Conservation (phyloP, 2,113 vertebrate species). For the Rhinoderma darwinii region DNA sequence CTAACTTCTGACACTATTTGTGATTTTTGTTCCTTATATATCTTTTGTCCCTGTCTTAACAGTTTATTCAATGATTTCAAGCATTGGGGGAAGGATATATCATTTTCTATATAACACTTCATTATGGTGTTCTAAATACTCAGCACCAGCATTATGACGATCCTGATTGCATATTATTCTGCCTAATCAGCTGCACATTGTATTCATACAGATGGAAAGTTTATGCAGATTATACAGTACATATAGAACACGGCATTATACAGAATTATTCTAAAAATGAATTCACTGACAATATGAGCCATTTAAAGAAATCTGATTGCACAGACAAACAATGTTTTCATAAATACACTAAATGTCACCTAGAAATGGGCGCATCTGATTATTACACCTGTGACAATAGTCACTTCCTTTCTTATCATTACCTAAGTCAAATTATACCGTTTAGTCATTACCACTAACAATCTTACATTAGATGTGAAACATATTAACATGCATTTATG, state of each 20-base stretch:
- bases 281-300: slow-evolving; percentile 23
- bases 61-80: neutral
- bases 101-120: slow-evolving; percentile 33
- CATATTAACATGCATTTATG: no score
- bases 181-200: slow-evolving; percentile 48
- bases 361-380: neutral
- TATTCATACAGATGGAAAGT: slow-evolving; percentile 42
- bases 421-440: neutral
- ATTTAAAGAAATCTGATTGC: slow-evolving; percentile 40
- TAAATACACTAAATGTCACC: slow-evolving; percentile 3
- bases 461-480: no score
- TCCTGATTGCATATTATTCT: slow-evolving; percentile 52
- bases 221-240: slow-evolving; percentile 32
- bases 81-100: neutral
- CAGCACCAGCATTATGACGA: neutral
- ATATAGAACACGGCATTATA: slow-evolving; percentile 33
- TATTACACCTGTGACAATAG: slow-evolving; percentile 5
- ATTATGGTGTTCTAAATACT: slow-evolving; percentile 37
- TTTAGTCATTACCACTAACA: neutral
- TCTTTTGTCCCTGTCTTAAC: neutral
- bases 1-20: slow-evolving; percentile 34
- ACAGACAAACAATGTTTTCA: neutral
- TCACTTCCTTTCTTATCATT: neutral
- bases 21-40: slow-evolving; percentile 38
- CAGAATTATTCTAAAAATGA: slow-evolving; percentile 36